Conservation (phyloP, 1,140 invertebrate genomes). For the Scaptomyza pallida region DNA sequence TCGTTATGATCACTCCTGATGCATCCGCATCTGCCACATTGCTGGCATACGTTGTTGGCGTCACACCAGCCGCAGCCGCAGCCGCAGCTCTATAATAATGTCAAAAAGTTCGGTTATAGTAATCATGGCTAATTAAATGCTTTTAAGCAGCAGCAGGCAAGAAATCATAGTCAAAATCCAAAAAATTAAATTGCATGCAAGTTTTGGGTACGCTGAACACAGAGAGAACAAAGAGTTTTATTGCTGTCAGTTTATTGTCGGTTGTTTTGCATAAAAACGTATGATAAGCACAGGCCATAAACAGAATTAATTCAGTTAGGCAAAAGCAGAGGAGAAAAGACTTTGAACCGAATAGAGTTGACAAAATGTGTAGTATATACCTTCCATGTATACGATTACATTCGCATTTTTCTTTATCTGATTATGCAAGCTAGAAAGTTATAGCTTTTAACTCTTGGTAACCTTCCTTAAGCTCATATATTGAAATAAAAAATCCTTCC, state of each 20-base stretch:
- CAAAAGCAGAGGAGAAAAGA: neutral
- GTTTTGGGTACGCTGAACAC: no score
- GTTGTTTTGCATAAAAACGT: neutral
- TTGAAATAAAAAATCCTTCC: no score
- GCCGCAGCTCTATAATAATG: conserved; percentile 40
- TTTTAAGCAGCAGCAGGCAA: neutral
- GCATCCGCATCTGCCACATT: conserved; percentile 20
- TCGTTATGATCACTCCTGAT: conserved; percentile 8
- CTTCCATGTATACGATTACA: no score
- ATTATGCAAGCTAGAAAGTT: no score
- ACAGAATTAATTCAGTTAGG: neutral
- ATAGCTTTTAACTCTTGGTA: no score
- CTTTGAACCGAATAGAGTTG: neutral
- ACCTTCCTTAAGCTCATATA: no score
- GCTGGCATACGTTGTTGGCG: conserved; percentile 3
- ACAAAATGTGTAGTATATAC: no score
- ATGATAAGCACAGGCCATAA: conserved; percentile 10
- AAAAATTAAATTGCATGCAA: conserved; percentile 11
- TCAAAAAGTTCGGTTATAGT: conserved; percentile 3
- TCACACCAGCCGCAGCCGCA: conserved; percentile 13
- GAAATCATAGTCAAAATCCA: conserved; percentile 2
- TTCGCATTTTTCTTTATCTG: no score
- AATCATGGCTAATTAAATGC: neutral
- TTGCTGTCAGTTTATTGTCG: no score
- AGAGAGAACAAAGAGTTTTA: no score